A percentile compares a stretch with the other conserved stretches of the same genome.
These are phyloP conservation scores for Encarsia formosa DNA, from an alignment of 2,888 invertebrate species.

Conservation along the genomic window DNA sequence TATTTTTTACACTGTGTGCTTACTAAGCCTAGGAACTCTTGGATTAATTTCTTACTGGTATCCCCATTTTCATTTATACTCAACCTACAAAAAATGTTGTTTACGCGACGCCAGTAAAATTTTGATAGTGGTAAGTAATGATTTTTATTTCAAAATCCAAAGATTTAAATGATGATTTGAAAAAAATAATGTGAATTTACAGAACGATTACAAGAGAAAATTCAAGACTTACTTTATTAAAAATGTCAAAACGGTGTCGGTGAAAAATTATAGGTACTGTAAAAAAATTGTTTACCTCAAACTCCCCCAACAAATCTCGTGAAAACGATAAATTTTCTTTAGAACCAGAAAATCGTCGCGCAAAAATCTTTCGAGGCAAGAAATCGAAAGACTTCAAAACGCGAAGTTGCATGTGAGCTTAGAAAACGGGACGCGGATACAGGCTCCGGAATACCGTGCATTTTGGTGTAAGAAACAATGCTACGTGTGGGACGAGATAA, in stretches of 20 bases:
- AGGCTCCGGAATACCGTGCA: slow-evolving; percentile 44
- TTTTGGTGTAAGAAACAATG: slow-evolving; percentile 56
- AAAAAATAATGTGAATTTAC: slow-evolving; percentile 11
- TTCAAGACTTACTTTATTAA: slow-evolving; percentile 54
- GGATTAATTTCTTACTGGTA: slow-evolving; percentile 62
- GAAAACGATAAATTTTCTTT: no score
- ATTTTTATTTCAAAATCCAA: not conserved
- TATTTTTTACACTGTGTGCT: slow-evolving; percentile 51
- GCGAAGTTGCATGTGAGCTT: slow-evolving; percentile 40
- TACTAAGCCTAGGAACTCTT: slow-evolving; percentile 55
- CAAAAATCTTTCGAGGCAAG: not conserved
- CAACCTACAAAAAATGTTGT: slow-evolving; percentile 54
- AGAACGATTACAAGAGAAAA: slow-evolving; percentile 55
- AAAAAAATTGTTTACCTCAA: not conserved
- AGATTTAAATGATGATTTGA: not conserved
- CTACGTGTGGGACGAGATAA: slow-evolving; percentile 55
- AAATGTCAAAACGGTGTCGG: slow-evolving; percentile 47
- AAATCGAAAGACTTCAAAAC: slow-evolving; percentile 28
- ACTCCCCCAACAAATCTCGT: no score
- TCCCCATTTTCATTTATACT: slow-evolving; percentile 55
- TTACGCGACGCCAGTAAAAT: slow-evolving; percentile 55
- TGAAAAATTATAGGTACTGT: slow-evolving; percentile 41
- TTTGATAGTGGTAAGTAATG: slow-evolving; percentile 54
- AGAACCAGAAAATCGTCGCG: not conserved
- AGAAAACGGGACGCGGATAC: slow-evolving; percentile 43